A percentile compares a stretch with the other conserved stretches of the same genome.
phyloP scores from a whole-genome alignment of 2,113 vertebrate genomes.

The Larimichthys crocea region DNA sequence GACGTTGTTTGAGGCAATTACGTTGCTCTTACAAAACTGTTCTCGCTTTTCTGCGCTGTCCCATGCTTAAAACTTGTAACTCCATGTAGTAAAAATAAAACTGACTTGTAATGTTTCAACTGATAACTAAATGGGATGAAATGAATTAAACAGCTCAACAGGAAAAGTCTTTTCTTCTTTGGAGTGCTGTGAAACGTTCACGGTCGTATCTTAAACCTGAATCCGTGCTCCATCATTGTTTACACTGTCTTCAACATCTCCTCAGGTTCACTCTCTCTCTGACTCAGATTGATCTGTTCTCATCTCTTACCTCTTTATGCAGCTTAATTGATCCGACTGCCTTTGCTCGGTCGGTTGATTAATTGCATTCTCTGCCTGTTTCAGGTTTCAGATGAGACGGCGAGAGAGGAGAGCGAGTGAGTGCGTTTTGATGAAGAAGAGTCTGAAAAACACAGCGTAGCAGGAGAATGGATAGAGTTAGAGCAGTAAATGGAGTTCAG shows the following conservation, averaged over 20 bases:
- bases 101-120: background rate
- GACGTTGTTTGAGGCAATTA: no score
- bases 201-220: background rate
- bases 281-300: constrained; percentile 43
- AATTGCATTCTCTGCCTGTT: constrained; percentile 48
- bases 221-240: constrained; percentile 44
- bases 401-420: background rate
- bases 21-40: no score
- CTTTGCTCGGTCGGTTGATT: constrained; percentile 49
- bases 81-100: background rate
- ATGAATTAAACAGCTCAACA: background rate
- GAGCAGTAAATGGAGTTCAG: constrained; percentile 61
- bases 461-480: constrained; percentile 45
- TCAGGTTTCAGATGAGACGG: constrained; percentile 51
- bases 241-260: constrained; percentile 40
- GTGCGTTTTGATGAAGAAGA: constrained; percentile 42
- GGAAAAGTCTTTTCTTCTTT: background rate
- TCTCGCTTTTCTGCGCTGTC: background rate
- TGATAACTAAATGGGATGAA: no score
- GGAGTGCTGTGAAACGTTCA: background rate
- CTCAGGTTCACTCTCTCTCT: constrained; percentile 4
- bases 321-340: constrained; percentile 64
- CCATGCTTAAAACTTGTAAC: background rate
- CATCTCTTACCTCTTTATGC: constrained; percentile 17
- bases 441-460: constrained; percentile 36